phyloP scores from a whole-genome alignment of 2,888 invertebrate genomes.

The Monoplex corrugatus region DNA sequence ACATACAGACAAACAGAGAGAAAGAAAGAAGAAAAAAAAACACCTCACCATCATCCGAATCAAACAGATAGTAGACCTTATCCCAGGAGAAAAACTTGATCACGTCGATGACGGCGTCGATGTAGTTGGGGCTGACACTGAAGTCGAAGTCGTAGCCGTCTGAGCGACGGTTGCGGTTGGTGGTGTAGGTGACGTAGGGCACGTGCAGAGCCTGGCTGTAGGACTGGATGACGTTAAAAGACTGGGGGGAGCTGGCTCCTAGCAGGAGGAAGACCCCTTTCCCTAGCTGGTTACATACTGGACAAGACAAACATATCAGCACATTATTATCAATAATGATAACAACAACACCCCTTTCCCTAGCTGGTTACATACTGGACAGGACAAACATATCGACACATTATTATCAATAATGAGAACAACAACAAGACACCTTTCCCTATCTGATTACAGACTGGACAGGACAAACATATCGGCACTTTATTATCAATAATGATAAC shows the following conservation, averaged over 20 bases:
- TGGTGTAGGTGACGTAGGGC: conserved; percentile 73
- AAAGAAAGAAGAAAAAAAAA: neutral
- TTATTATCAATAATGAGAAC: too few species aligned
- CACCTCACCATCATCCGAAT: conserved; percentile 92
- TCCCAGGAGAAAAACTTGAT: conserved; percentile 95
- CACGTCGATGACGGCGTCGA: conserved; percentile 96
- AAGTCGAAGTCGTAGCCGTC: conserved; percentile 73
- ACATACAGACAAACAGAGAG: conserved; percentile 2
- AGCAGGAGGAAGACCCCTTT: conserved; percentile 74
- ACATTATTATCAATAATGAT: too few species aligned
- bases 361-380: too few species aligned
- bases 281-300: conserved; percentile 74
- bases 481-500: too few species aligned
- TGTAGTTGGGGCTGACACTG: conserved; percentile 95
- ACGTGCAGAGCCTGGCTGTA: conserved; percentile 75
- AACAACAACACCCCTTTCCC: too few species aligned
- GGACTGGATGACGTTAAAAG: conserved; percentile 75
- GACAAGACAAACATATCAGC: too few species aligned
- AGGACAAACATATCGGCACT: too few species aligned
- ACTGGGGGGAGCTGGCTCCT: conserved; percentile 68
- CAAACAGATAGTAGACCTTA: conserved; percentile 93
- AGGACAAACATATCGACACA: too few species aligned
- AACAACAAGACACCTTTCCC: too few species aligned
- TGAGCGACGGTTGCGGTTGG: conserved; percentile 65
- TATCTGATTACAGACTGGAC: too few species aligned